phyloP scores from a whole-genome alignment of 2,113 vertebrate species.

The Podarcis raffonei region DNA sequence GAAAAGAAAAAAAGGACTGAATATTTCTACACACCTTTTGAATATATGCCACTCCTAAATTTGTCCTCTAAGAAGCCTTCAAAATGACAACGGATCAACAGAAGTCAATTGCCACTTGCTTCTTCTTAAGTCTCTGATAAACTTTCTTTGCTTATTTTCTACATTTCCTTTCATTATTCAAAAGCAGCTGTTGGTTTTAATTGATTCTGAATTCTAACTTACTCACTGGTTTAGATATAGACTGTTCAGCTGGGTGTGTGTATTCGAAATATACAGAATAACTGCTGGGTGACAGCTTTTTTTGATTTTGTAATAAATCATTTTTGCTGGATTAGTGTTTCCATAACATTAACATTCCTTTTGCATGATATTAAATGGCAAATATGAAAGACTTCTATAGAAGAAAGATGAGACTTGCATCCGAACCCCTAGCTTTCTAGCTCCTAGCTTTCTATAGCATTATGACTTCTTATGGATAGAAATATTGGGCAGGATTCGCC shows the following conservation, averaged over 20 bases:
- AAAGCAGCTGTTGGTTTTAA: conserved; percentile 27
- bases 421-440: neutral
- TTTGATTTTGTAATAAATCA: neutral
- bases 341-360: conserved; percentile 4
- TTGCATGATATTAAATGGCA: neutral
- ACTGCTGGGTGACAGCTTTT: neutral
- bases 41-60: neutral
- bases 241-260: conserved; percentile 15
- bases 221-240: conserved; percentile 14
- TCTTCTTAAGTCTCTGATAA: neutral
- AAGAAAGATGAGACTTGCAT: neutral
- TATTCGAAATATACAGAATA: neutral
- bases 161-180: conserved; percentile 24
- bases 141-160: conserved; percentile 3
- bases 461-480: neutral
- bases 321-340: conserved; percentile 1
- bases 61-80: neutral
- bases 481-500: neutral
- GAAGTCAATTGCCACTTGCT: neutral
- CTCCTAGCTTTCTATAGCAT: neutral
- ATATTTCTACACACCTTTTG: neutral
- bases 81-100: neutral
- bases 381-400: neutral
- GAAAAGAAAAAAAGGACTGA: no score
- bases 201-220: conserved; percentile 38